Percentiles rank a stretch among this genome's conserved stretches.
phyloP scores from a whole-genome alignment of 2,888 invertebrate species.

The Lasius fuliginosus region DNA sequence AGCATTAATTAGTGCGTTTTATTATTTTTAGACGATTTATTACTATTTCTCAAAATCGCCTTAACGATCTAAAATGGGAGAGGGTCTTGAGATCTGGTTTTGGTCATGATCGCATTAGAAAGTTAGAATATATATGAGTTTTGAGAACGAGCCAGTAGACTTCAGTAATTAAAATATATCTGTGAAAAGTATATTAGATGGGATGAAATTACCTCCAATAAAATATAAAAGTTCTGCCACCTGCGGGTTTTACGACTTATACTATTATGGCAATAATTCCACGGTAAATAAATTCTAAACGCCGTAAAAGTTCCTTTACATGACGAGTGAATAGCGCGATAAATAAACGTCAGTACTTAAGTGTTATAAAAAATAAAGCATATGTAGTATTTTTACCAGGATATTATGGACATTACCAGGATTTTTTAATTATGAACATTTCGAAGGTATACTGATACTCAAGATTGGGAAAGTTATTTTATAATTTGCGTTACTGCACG shows the following conservation, averaged over 20 bases:
- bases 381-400: neutral
- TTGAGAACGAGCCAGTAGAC: neutral
- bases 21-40: neutral
- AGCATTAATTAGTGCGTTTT: neutral
- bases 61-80: neutral
- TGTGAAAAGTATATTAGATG: neutral
- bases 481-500: neutral
- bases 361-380: constrained; percentile 28
- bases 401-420: constrained; percentile 1
- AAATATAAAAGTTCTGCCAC: constrained; percentile 29
- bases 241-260: constrained; percentile 24
- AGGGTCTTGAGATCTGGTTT: neutral
- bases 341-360: neutral
- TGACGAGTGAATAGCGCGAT: neutral
- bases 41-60: neutral
- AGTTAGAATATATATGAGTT: neutral
- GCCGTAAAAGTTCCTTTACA: constrained; percentile 28
- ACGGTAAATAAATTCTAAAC: constrained; percentile 31
- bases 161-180: constrained; percentile 11
- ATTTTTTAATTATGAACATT: neutral
- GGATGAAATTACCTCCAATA: constrained; percentile 8
- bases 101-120: neutral
- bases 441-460: neutral
- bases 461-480: neutral
- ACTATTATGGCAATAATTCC: constrained; percentile 3